These are phyloP conservation scores for Morpho helenor DNA, from an alignment of 2,888 invertebrate genomes.

Conservation along the genomic window DNA sequence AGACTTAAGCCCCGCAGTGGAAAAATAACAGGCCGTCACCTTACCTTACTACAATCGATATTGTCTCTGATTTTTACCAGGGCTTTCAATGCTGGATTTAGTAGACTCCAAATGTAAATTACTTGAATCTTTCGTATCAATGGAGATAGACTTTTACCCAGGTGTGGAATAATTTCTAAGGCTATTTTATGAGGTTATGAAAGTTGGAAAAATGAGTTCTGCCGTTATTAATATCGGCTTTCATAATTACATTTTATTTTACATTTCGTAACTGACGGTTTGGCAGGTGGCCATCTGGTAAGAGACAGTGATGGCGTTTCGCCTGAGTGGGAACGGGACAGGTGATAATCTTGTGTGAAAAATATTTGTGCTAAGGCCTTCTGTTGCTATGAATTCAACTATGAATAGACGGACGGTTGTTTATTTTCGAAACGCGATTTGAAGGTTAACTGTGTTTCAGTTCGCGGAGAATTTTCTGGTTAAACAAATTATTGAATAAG, in stretches of 20 bases:
- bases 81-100: no score
- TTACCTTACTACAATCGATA: no score
- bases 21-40: no score
- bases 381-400: slow-evolving; percentile 62
- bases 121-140: no score
- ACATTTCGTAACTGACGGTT: slow-evolving; percentile 72
- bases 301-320: slow-evolving; percentile 55
- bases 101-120: no score
- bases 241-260: slow-evolving; percentile 73
- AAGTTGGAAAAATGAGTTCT: slow-evolving; percentile 31
- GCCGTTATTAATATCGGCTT: slow-evolving; percentile 44
- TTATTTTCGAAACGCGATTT: slow-evolving; percentile 58
- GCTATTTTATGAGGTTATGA: slow-evolving; percentile 13
- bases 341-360: slow-evolving; percentile 73
- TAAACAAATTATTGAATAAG: slow-evolving; percentile 20
- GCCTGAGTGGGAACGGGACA: slow-evolving; percentile 61
- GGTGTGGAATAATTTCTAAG: no score
- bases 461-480: slow-evolving; percentile 38
- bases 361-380: slow-evolving; percentile 76
- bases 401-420: slow-evolving; percentile 56
- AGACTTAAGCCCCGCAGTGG: no score
- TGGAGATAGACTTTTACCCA: no score
- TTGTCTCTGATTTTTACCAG: no score
- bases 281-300: slow-evolving; percentile 61
- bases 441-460: slow-evolving; percentile 56